Percentiles rank a stretch among this genome's conserved stretches.
Conservation (phyloP, 1,140 invertebrate species). For the Bacillus rossius region DNA sequence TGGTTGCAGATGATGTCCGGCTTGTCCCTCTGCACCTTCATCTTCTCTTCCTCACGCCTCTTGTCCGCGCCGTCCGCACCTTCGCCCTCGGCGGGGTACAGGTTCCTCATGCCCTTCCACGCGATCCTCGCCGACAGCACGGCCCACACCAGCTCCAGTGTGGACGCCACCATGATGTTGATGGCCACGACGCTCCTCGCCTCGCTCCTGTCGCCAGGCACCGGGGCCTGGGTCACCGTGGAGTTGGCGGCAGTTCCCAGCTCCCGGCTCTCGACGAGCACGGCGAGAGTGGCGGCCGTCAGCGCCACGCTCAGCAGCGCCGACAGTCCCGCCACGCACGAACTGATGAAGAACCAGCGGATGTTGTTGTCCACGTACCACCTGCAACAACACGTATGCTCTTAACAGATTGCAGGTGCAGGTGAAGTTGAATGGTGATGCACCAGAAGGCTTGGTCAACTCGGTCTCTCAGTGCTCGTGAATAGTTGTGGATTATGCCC, state of each 20-base stretch:
- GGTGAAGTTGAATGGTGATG: no score
- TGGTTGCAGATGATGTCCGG: slow-evolving; percentile 23
- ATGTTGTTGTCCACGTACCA: slow-evolving; percentile 63
- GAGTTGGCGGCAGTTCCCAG: not conserved
- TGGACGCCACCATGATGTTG: slow-evolving; percentile 53
- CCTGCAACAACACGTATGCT: not conserved
- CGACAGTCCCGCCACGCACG: slow-evolving; percentile 24
- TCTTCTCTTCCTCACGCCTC: slow-evolving; percentile 40
- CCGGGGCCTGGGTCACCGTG: not conserved
- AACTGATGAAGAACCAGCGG: slow-evolving; percentile 47
- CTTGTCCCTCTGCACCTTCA: slow-evolving; percentile 44
- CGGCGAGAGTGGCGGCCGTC: slow-evolving; percentile 28
- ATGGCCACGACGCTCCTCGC: slow-evolving; percentile 43
- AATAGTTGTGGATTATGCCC: no score
- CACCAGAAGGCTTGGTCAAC: no score
- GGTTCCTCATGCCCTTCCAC: slow-evolving; percentile 53
- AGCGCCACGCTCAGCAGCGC: slow-evolving; percentile 28
- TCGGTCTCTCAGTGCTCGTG: no score
- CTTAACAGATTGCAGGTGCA: no score
- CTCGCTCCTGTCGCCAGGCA: slow-evolving; percentile 19
- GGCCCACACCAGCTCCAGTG: slow-evolving; percentile 54
- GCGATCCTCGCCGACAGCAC: slow-evolving; percentile 50
- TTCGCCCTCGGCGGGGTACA: slow-evolving; percentile 48
- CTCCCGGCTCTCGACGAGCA: not conserved
- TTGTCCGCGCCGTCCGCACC: slow-evolving; percentile 39